Evolutionary conservation across 2,888 invertebrate genomes (phyloP), one percentile per base, ranked within the genome.

Genomic region (Bellardia bayeri): DNA sequence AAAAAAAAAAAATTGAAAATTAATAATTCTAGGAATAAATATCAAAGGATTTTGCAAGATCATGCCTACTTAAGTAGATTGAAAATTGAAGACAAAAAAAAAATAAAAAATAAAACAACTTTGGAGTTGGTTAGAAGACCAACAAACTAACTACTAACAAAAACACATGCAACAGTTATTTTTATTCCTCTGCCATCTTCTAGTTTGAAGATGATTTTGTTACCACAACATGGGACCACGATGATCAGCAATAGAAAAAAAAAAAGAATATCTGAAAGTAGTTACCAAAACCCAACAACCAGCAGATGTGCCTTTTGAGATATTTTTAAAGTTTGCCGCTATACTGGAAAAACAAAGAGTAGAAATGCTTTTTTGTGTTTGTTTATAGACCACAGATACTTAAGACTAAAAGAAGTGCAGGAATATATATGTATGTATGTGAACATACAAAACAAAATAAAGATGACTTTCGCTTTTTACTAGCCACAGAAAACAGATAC

Each of bases 391-490:
- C 85, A 68, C 78, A 72, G 16, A 63, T 61, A 79, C 78, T 72
- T 54, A 54, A 63, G 40, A 54, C 64, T 6, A 51, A 40, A 75
- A 69, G 42, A 75, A 69, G 40, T 75, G n/a, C 30, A 66, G 37
- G 58, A 51, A 72, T 54, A 69, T 58, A 63, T 51, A 85, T 5
- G 33, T 33, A 33, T 33, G 2, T 33, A 33, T 4, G 33, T 33
- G 23, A 23, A 23, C 23, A 23, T 23, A 23, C 23, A 23, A 23
- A 23, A 23, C 0, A 61, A 63, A 74, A 80, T 49, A 16, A 86
- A 37, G 72, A 86, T 89, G 89, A 88, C 89, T 89, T 89, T 89
- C 89, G 85, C 85, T 88, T 89, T 87, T 86, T 68, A 75, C 49
- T 61, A 81, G 64, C 56, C 45, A 82, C 54, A 78, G 51, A 56